These are phyloP conservation scores for Diplazon laetatorius DNA, from an alignment of 2,888 invertebrate species.

Conservation along the genomic window DNA sequence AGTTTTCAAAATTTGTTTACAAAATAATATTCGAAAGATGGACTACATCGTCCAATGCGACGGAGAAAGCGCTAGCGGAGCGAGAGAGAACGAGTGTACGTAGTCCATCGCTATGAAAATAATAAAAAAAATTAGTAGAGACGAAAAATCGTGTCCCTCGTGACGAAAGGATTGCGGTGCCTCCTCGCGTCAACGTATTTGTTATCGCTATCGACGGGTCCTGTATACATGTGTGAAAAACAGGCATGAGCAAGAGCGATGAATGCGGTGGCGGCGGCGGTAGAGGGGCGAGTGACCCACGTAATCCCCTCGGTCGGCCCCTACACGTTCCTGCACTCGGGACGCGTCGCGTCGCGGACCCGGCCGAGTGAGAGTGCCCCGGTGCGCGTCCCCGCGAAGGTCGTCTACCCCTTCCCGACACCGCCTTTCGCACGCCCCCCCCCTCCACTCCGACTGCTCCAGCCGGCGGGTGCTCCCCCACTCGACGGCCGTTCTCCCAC, in stretches of 20 bases:
- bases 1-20: no score
- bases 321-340: constrained; percentile 1
- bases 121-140: constrained; percentile 1
- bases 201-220: neutral
- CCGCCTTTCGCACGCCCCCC: constrained; percentile 28
- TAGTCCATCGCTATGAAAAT: no score
- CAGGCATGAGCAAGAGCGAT: no score
- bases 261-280: neutral
- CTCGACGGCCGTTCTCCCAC: neutral
- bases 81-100: no score
- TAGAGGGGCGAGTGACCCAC: neutral
- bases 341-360: constrained; percentile 43
- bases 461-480: constrained; percentile 30
- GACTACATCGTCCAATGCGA: no score
- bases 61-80: no score
- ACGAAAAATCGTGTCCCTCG: neutral
- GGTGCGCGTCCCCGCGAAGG: constrained; percentile 75
- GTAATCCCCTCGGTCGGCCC: neutral
- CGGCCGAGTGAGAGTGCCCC: constrained; percentile 61
- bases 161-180: neutral
- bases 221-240: no score
- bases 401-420: constrained; percentile 73
- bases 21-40: no score
- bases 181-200: neutral
- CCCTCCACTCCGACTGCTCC: constrained; percentile 38